These are phyloP conservation scores for Mythimna albipuncta DNA, from an alignment of 2,888 invertebrate genomes.

Conservation along the genomic window DNA sequence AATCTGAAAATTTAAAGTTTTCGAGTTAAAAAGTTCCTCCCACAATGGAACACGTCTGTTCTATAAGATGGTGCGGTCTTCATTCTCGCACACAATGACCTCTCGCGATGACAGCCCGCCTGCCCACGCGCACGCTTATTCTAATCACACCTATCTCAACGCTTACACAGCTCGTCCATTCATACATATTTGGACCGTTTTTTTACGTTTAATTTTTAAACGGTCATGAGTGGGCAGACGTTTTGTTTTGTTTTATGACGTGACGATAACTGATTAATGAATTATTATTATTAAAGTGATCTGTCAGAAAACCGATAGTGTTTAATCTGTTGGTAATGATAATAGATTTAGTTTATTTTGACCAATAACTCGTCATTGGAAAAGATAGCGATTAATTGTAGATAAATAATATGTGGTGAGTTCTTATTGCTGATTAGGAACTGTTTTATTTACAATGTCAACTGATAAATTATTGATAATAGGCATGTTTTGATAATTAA, in stretches of 20 bases:
- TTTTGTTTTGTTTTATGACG: constrained; percentile 81
- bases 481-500: constrained; percentile 8
- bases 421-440: constrained; percentile 18
- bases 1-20: constrained; percentile 55
- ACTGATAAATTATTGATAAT: constrained; percentile 28
- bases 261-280: constrained; percentile 72
- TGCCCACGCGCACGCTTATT: constrained; percentile 85
- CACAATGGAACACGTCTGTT: constrained; percentile 70
- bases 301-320: constrained; percentile 53
- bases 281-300: constrained; percentile 65
- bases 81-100: constrained; percentile 82
- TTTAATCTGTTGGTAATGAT: constrained; percentile 47
- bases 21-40: constrained; percentile 60
- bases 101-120: constrained; percentile 85
- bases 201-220: constrained; percentile 71
- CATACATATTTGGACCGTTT: constrained; percentile 83
- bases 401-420: constrained; percentile 1
- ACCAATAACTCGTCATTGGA: not conserved
- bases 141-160: constrained; percentile 87
- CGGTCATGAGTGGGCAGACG: constrained; percentile 82
- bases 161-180: constrained; percentile 80
- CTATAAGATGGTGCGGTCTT: constrained; percentile 73
- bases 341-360: constrained; percentile 13
- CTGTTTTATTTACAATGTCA: constrained; percentile 23
- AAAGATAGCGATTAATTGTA: constrained; percentile 15